Conservation (phyloP, 2,797 vertebrate genomes). For the Gallirallus australis region DNA sequence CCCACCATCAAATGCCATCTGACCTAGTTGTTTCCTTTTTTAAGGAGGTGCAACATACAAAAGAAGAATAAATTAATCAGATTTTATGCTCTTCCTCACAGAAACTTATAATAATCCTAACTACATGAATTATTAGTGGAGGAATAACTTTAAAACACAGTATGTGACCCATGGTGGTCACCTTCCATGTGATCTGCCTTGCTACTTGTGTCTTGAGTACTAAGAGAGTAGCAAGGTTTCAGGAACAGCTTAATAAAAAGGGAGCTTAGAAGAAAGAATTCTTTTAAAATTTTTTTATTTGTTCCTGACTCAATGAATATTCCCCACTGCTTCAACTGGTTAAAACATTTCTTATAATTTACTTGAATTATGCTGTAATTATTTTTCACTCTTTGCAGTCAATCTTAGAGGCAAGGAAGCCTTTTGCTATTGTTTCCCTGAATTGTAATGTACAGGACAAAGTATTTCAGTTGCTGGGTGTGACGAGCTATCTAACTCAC, state of each 20-base stretch:
- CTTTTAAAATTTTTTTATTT: neutral
- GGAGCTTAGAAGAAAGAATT: neutral
- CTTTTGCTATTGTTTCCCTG: neutral
- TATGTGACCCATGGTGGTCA: neutral
- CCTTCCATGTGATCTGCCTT: neutral
- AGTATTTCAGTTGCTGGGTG: neutral
- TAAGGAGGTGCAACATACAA: neutral
- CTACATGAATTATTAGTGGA: neutral
- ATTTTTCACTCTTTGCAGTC: neutral
- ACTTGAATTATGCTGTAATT: neutral
- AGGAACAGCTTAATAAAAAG: neutral
- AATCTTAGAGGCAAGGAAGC: neutral
- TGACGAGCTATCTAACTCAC: neutral
- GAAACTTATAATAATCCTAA: neutral
- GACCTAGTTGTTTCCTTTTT: neutral
- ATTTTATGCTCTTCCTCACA: neutral
- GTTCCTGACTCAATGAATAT: neutral
- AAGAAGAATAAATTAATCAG: neutral
- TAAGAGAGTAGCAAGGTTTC: neutral
- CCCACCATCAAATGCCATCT: neutral
- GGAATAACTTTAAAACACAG: neutral
- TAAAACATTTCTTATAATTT: neutral
- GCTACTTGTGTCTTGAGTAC: neutral
- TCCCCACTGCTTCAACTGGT: neutral
- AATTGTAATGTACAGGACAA: neutral